Evolutionary conservation across 2,888 invertebrate genomes (phyloP).

Genomic region (Ashinkailepas kermadecensis): DNA sequence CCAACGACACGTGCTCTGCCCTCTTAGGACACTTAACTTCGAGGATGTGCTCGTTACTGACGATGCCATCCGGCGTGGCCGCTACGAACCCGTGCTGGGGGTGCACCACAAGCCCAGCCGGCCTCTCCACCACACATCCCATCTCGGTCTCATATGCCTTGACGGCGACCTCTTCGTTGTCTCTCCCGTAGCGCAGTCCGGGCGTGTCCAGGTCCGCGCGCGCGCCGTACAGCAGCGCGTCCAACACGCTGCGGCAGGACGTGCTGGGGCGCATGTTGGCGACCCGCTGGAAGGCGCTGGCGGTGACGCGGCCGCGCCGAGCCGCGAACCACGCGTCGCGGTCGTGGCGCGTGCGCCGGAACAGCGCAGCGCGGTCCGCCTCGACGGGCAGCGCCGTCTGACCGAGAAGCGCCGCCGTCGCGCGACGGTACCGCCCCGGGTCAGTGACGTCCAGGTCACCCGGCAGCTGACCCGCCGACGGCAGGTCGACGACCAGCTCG

Average conservation of each 20-base stretch:
- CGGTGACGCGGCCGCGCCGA: constrained; percentile 9
- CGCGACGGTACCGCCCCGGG: not conserved
- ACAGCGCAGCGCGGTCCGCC: not conserved
- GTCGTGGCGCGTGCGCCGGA: constrained; percentile 27
- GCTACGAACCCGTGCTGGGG: not conserved
- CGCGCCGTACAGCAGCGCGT: not conserved
- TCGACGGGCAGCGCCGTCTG: not conserved
- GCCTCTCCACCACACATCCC: not conserved
- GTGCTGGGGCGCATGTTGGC: not conserved
- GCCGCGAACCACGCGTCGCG: not conserved
- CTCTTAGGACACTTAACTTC: constrained; percentile 1
- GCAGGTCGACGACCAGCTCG: not conserved
- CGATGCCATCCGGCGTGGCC: not conserved
- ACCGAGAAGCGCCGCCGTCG: not conserved
- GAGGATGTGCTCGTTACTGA: not conserved
- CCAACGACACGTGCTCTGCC: not conserved
- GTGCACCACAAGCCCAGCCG: not conserved
- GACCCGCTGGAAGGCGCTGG: not conserved
- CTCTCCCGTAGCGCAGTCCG: not conserved
- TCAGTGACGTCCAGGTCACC: not conserved
- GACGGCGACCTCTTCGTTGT: not conserved
- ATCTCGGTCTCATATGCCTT: not conserved
- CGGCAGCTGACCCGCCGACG: not conserved
- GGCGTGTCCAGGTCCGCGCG: not conserved
- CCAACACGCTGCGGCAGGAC: not conserved